A percentile compares a stretch with the other conserved stretches of the same genome.
Evolutionary conservation across 1,140 invertebrate species (phyloP).

Genomic region (Drosophila bipectinata): DNA sequence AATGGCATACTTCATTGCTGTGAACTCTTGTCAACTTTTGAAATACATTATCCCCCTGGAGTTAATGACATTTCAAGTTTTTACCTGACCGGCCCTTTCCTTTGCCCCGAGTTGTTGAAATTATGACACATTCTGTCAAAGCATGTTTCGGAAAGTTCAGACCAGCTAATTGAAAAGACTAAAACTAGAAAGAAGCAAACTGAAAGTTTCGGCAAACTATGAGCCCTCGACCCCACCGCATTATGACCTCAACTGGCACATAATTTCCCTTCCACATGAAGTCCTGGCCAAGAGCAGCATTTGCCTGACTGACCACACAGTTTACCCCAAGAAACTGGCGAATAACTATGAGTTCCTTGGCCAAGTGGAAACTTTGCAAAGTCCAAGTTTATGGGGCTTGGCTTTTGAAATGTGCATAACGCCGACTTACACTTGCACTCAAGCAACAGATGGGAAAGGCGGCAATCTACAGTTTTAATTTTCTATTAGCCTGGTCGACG

Average conservation of each 20-base stretch:
- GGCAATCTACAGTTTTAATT: constrained; percentile 57
- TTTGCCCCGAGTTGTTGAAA: constrained; percentile 15
- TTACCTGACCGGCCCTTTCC: neutral
- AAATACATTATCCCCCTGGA: neutral
- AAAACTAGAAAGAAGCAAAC: constrained; percentile 27
- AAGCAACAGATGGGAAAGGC: constrained; percentile 55
- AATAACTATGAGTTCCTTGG: constrained; percentile 46
- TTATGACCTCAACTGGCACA: constrained; percentile 41
- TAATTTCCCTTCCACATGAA: constrained; percentile 72
- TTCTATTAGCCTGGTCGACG: constrained; percentile 61
- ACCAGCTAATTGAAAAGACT: constrained; percentile 62
- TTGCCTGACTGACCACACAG: constrained; percentile 74
- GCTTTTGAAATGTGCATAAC: constrained; percentile 63
- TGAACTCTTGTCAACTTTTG: neutral
- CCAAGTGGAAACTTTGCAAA: constrained; percentile 51
- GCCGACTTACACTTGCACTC: constrained; percentile 48
- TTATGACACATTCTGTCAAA: constrained; percentile 47
- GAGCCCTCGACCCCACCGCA: neutral
- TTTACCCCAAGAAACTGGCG: constrained; percentile 39
- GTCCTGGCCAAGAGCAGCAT: constrained; percentile 54
- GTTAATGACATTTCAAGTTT: constrained; percentile 8
- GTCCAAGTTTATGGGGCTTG: constrained; percentile 66
- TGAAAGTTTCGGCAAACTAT: constrained; percentile 21
- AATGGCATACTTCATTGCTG: too few species aligned
- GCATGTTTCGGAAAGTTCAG: constrained; percentile 34